phyloP scores from a whole-genome alignment of 2,113 vertebrate species.

The Coturnix japonica region DNA sequence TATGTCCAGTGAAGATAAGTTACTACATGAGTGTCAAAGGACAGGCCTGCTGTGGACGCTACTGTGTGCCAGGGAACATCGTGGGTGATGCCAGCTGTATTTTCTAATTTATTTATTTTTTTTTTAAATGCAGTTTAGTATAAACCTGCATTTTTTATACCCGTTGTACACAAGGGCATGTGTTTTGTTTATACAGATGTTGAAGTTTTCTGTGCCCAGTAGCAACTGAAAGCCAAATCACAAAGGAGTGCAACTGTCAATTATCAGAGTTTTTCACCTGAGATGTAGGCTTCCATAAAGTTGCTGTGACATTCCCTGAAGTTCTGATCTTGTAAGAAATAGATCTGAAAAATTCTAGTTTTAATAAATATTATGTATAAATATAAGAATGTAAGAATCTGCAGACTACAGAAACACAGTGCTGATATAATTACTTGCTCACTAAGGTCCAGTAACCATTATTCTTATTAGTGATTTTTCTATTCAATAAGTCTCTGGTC shows the following conservation, averaged over 20 bases:
- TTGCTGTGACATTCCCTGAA: not conserved
- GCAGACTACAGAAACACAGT: not conserved
- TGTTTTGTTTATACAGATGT: not conserved
- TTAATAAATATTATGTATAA: not conserved
- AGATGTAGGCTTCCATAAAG: not conserved
- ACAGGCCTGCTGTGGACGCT: not conserved
- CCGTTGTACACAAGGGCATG: fast-evolving
- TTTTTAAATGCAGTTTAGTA: not conserved
- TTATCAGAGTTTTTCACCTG: not conserved
- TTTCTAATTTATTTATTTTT: not conserved
- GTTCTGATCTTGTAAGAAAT: not conserved
- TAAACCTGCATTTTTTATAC: not conserved
- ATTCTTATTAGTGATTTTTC: not conserved
- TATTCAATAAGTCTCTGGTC: not conserved
- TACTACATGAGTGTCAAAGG: fast-evolving
- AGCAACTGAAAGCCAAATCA: not conserved
- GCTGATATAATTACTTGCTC: not conserved
- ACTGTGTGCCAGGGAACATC: not conserved
- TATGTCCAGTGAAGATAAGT: not conserved
- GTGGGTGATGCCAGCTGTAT: not conserved
- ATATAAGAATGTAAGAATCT: not conserved
- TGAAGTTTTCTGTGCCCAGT: not conserved
- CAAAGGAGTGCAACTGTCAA: not conserved
- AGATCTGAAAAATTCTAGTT: not conserved
- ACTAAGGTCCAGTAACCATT: not conserved